phyloP scores from a whole-genome alignment of 2,113 vertebrate genomes.

The Mormyrus lacerda region DNA sequence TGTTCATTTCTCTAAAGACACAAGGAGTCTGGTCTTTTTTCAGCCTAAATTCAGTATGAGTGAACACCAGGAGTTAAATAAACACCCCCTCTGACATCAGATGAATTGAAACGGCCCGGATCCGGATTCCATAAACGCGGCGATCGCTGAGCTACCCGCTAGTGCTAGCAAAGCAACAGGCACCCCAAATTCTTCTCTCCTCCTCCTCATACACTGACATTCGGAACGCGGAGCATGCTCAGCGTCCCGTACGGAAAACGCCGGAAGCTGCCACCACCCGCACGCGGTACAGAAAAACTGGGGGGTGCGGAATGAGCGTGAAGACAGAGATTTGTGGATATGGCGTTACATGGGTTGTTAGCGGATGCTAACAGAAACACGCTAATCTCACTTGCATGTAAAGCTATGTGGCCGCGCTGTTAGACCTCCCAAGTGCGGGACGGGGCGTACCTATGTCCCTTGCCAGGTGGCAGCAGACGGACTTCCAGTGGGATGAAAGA shows the following conservation, averaged over 20 bases:
- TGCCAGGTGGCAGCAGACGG: constrained; percentile 47
- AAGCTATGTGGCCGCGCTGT: neutral
- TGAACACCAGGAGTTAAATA: neutral
- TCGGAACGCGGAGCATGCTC: constrained; percentile 38
- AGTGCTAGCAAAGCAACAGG: constrained; percentile 52
- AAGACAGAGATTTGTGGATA: constrained; percentile 12
- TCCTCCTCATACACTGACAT: constrained; percentile 27
- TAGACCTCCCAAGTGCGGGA: neutral
- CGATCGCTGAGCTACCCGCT: constrained; percentile 50
- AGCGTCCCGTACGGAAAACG: constrained; percentile 31
- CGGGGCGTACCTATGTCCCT: constrained; percentile 53
- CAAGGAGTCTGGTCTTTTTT: neutral
- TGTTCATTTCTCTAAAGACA: neutral
- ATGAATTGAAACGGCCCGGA: constrained; percentile 9
- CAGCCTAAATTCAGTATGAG: neutral
- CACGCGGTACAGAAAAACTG: constrained; percentile 44
- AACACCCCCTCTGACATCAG: neutral
- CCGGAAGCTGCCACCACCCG: constrained; percentile 25
- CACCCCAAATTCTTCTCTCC: constrained; percentile 47
- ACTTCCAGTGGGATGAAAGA: constrained; percentile 52
- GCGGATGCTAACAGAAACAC: neutral
- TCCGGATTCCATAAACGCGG: constrained; percentile 33
- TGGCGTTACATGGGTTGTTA: neutral
- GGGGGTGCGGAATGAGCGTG: constrained; percentile 17
- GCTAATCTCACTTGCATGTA: neutral